These are phyloP conservation scores for Siderastrea siderea DNA, from an alignment of 92 coral and sea anemone species.

Conservation along the genomic window DNA sequence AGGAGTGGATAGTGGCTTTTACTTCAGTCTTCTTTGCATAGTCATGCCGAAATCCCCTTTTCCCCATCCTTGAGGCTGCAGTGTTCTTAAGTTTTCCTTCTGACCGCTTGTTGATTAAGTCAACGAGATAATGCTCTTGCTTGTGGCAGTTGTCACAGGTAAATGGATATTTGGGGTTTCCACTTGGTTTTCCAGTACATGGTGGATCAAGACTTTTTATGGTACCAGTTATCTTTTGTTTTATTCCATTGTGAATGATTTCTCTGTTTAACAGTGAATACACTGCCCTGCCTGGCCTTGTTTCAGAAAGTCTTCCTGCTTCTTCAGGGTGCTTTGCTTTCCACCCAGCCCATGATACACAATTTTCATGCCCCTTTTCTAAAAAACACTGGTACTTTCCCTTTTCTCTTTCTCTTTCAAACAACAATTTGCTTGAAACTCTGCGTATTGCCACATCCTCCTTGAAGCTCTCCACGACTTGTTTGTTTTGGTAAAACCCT, in stretches of 20 bases:
- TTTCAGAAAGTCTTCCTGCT: constrained; percentile 19
- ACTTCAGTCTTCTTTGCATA: no score
- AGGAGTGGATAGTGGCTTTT: no score
- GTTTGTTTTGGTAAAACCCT: neutral
- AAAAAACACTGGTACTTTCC: neutral
- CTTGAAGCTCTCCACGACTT: neutral
- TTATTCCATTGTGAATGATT: neutral
- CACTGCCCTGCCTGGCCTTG: constrained; percentile 28
- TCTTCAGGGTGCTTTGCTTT: constrained; percentile 5
- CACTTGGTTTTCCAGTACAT: no score
- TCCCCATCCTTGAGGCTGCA: no score
- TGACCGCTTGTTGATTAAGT: no score
- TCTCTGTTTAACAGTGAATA: neutral
- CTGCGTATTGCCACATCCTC: constrained; percentile 3
- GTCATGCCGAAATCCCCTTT: no score
- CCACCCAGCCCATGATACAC: no score
- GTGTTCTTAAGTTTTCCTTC: no score
- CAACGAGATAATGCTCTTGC: no score
- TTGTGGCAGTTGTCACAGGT: no score
- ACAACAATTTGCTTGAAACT: constrained; percentile 1
- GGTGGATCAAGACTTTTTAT: neutral
- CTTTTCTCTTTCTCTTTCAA: neutral
- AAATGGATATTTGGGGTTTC: no score
- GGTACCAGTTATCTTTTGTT: neutral
- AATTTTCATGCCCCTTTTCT: neutral